Conservation (phyloP, 2,113 vertebrate genomes). For the Spea multiplicata region DNA sequence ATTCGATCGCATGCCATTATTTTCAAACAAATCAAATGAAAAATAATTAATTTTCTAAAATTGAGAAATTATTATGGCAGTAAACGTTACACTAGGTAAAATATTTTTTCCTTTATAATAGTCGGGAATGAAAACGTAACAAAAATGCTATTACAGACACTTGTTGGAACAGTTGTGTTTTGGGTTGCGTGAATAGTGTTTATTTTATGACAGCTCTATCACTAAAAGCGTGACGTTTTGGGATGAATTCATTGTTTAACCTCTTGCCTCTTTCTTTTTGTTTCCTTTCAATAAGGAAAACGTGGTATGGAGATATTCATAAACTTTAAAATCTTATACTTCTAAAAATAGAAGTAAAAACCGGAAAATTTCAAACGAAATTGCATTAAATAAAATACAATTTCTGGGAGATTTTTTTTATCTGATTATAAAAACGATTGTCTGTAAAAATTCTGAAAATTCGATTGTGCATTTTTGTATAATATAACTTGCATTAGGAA, state of each 20-base stretch:
- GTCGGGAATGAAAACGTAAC: no score
- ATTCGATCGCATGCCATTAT: no score
- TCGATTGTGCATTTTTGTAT: not conserved
- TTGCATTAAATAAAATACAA: not conserved
- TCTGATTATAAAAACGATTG: not conserved
- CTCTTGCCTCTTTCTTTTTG: slow-evolving; percentile 70
- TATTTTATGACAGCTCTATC: slow-evolving; percentile 75
- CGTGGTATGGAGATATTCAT: no score
- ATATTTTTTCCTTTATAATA: no score
- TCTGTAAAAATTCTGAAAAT: not conserved
- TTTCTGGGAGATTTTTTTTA: not conserved
- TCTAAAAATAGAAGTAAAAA: not conserved
- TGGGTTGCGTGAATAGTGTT: slow-evolving; percentile 71
- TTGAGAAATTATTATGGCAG: no score
- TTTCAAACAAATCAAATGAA: no score
- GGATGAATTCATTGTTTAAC: slow-evolving; percentile 71
- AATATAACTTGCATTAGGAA: not conserved
- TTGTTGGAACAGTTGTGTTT: slow-evolving; percentile 67
- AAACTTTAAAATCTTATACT: not conserved
- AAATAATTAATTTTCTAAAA: no score
- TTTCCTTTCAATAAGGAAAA: slow-evolving; percentile 45
- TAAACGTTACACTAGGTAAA: no score
- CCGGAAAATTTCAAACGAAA: not conserved
- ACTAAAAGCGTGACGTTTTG: slow-evolving; percentile 71
- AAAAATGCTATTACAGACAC: slow-evolving; percentile 41